Conservation (phyloP, 1,140 invertebrate species). For the Drosophila trapezifrons region DNA sequence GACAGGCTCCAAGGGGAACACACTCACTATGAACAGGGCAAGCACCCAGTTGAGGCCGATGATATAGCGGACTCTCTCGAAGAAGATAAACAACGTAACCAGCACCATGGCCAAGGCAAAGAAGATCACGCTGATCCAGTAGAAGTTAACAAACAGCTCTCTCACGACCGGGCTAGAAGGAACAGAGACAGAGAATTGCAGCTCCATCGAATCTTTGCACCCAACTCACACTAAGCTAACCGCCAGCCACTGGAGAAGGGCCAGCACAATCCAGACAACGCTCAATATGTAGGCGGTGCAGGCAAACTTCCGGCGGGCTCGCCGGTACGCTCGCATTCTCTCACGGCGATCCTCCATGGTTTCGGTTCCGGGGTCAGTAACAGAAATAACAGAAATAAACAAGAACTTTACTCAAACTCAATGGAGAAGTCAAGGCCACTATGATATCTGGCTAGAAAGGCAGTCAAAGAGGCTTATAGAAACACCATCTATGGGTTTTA, state of each 20-base stretch:
- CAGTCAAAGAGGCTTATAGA: too few species aligned
- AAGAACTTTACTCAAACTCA: slow-evolving; percentile 5
- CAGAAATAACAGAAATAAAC: slow-evolving; percentile 12
- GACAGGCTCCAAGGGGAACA: background rate
- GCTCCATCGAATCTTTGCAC: background rate
- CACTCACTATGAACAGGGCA: slow-evolving; percentile 57
- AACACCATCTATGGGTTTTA: too few species aligned
- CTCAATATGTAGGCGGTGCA: slow-evolving; percentile 50
- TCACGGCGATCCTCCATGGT: slow-evolving; percentile 50
- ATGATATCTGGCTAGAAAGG: background rate
- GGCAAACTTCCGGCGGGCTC: slow-evolving; percentile 57
- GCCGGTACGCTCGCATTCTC: slow-evolving; percentile 34
- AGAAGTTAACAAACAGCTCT: background rate
- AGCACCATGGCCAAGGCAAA: slow-evolving; percentile 45
- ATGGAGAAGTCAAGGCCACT: slow-evolving; percentile 13
- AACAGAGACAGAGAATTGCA: background rate
- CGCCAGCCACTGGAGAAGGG: slow-evolving; percentile 46
- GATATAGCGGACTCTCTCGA: slow-evolving; percentile 50
- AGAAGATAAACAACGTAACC: slow-evolving; percentile 51
- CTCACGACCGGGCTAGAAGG: background rate
- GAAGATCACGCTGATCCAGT: slow-evolving; percentile 52
- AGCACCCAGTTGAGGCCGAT: slow-evolving; percentile 47
- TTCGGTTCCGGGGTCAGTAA: background rate
- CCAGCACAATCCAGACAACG: slow-evolving; percentile 45
- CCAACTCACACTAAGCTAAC: slow-evolving; percentile 48